These are phyloP conservation scores for Pogonus chalceus DNA, from an alignment of 1,140 invertebrate species.

Conservation along the genomic window DNA sequence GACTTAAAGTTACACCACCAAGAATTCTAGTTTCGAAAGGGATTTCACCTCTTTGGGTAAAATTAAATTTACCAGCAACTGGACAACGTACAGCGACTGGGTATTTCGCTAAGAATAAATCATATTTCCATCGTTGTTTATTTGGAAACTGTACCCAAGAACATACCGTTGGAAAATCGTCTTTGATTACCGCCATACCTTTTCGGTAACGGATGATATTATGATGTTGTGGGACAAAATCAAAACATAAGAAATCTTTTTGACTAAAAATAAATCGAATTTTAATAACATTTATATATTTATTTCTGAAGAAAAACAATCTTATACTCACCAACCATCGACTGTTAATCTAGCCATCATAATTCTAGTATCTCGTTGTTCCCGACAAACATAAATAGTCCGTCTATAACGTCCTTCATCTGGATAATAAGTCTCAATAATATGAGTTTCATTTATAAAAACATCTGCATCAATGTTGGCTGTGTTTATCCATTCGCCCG, in stretches of 20 bases:
- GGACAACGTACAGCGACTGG: slow-evolving; percentile 90
- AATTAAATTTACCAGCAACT: slow-evolving; percentile 91
- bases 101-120: slow-evolving; percentile 79
- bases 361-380: slow-evolving; percentile 74
- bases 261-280: slow-evolving; percentile 65
- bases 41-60: slow-evolving; percentile 79
- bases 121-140: slow-evolving; percentile 76
- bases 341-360: slow-evolving; percentile 95
- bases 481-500: slow-evolving; percentile 92
- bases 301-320: slow-evolving; percentile 9
- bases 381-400: slow-evolving; percentile 90
- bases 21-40: slow-evolving; percentile 85
- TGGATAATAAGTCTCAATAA: slow-evolving; percentile 88
- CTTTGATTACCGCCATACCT: slow-evolving; percentile 80
- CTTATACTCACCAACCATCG: slow-evolving; percentile 72
- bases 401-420: slow-evolving; percentile 78
- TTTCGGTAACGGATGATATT: slow-evolving; percentile 88
- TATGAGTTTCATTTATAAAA: slow-evolving; percentile 90
- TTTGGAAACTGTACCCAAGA: slow-evolving; percentile 89
- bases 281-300: slow-evolving; percentile 14
- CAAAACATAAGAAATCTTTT: slow-evolving; percentile 95
- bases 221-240: slow-evolving; percentile 91
- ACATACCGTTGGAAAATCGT: slow-evolving; percentile 84
- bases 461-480: slow-evolving; percentile 92
- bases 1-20: slow-evolving; percentile 86